Evolutionary conservation across 37 sponge, comb jelly and placozoan genomes (phyloP).

Genomic region (Eunapius fragilis): DNA sequence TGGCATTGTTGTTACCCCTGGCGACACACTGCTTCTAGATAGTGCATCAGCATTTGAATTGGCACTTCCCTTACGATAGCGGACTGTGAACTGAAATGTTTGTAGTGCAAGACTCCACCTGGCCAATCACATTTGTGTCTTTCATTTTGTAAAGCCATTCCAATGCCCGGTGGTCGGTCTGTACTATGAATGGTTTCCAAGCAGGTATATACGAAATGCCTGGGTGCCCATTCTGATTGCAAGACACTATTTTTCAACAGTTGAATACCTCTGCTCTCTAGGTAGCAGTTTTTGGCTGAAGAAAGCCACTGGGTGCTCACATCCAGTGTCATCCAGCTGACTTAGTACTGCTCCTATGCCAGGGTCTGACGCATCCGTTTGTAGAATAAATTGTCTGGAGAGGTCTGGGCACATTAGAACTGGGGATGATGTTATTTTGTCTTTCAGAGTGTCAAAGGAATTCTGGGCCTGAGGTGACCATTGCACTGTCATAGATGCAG

Average conservation of each 20-base stretch:
- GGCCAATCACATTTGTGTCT: constrained; percentile 4
- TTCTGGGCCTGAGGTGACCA: constrained; percentile 29
- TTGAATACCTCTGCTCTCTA: too few species aligned
- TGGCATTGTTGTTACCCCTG: too few species aligned
- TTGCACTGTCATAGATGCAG: neutral
- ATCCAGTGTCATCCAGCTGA: constrained; percentile 14
- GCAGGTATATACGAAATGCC: constrained; percentile 35
- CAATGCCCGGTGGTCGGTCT: constrained; percentile 33
- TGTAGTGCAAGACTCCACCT: constrained; percentile 13
- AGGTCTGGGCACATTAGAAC: constrained; percentile 31
- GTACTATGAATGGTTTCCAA: constrained; percentile 17
- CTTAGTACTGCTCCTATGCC: constrained; percentile 50
- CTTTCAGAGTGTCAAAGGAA: constrained; percentile 19
- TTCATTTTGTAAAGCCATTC: constrained; percentile 27
- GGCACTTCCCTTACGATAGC: neutral
- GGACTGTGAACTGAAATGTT: constrained; percentile 6
- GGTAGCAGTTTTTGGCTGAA: too few species aligned
- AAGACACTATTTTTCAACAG: too few species aligned
- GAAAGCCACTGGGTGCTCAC: too few species aligned
- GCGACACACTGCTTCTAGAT: too few species aligned
- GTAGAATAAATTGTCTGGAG: constrained; percentile 16
- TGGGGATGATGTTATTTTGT: neutral
- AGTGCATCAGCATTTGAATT: too few species aligned
- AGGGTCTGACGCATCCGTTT: constrained; percentile 42
- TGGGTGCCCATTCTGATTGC: constrained; percentile 17